Base-by-base conservation (phyloP, 1,140 invertebrate genomes). In the Drosophila auraria region DNA sequence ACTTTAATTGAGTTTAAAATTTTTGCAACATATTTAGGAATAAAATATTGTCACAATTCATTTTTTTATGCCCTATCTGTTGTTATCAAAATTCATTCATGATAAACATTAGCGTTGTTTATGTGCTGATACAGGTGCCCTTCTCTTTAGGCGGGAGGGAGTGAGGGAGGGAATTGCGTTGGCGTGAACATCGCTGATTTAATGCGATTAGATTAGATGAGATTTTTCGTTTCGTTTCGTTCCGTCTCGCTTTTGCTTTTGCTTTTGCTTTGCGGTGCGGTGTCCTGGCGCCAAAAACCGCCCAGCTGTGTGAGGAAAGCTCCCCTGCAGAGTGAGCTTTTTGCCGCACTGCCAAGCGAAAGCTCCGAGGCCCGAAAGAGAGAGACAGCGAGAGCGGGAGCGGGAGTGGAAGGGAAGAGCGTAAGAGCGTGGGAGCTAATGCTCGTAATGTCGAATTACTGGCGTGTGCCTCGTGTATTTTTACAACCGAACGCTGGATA, bases 391-490 rank as follows among this genome's bases (percentile, higher is more conserved):
- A 20, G 33, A 49, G 42, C 8, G 47, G 8, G 0, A 27, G 30
- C 30, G 50, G 38, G 57, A 76, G 71, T 5, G 40, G 3, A 2
- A 45, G 63, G 56, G 20, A 23, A 57, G 30, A 4, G n/a, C n/a
- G n/a, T 0, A 20, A 44, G 25, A 30, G 80, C 54, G 80, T 79
- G 76, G 76, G 66, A 80, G 83, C 76, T 77, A 78, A 77, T 82
- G 83, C 83, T 87, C 76, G 63, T 87, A 87, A 87, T 87, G 83
- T 87, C 83, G 75, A 87, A 73, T 87, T 87, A 79, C 71, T 83
- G 78, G 71, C 66, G 27, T 30, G 72, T 73, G 63, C 76, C 68
- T 54, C 27, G 45, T 70, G 65, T 51, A 50, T 57, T 68, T 78
- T 68, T 76, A 68, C 27, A 51, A 33, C 47, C 47, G 58, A 59